Base-by-base conservation (phyloP, 1,140 invertebrate species). In the Sinonovacula constricta region DNA sequence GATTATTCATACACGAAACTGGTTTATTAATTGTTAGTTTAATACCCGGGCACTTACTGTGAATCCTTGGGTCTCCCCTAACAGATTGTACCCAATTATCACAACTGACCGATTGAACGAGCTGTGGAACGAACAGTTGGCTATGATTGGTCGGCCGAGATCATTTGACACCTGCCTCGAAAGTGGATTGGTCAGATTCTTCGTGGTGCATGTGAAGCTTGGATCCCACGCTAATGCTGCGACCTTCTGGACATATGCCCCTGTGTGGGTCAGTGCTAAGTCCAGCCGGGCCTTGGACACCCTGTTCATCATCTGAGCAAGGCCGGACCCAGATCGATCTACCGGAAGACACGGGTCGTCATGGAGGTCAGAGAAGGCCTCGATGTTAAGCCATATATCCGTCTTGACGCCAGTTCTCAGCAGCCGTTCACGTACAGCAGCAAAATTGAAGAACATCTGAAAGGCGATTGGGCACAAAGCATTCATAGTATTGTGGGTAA, bases 151-250 rank as follows among this genome's bases (percentile, higher is more conserved):
- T 60, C 75, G 68, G 10, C 59, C 31, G 24, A 49, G 39, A 31
- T 86, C 79, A 10, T 54, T 15, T 15, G 30, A 28, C 18, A 88
- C 85, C 24, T 86, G 72, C 2, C 63, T 75, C 26, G 62, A 57
- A 1, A 88, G 78, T 39, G 62, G 69, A 1, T 18, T 24, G 0
- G 60, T 77, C 14, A 81, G 70, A n/a, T 67, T 62, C 28, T 75
- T 67, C 2, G 85, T 84, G 3, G 45, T 82, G 63, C 87, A 88
- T 0, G 81, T 85, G 62, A 81, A 88, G 54, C 84, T 65, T 1
- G 86, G 79, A 72, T 89, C 86, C 83, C 86, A 89, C 12, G 86
- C 83, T 30, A 87, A 84, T 1, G 83, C 65, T 3, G 83, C 78
- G 7, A 87, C 78, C 57, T 88, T 88, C 45, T 85, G 83, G 1